Evolutionary conservation across 2,888 invertebrate species (phyloP).

Genomic region (Conops quadrifasciatus): DNA sequence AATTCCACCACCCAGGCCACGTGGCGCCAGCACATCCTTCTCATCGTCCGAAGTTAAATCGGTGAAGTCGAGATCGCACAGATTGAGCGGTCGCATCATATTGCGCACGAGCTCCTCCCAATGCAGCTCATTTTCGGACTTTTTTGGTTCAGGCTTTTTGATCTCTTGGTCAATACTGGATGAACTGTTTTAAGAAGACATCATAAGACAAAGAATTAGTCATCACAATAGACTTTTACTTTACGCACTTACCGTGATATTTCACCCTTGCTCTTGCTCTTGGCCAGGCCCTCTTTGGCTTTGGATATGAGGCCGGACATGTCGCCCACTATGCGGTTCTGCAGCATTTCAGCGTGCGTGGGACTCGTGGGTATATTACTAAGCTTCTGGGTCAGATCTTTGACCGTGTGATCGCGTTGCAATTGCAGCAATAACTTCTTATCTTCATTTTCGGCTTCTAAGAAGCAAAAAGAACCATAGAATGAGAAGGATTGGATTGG

Average conservation of each 20-base stretch:
- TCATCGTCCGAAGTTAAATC: conserved; percentile 91
- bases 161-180: conserved; percentile 76
- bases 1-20: conserved; percentile 72
- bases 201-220: conserved; percentile 1
- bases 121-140: conserved; percentile 92
- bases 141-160: conserved; percentile 77
- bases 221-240: too few species aligned
- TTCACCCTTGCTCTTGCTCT: conserved; percentile 82
- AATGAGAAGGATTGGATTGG: too few species aligned
- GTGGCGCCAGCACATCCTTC: conserved; percentile 77
- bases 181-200: conserved; percentile 67
- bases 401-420: conserved; percentile 85
- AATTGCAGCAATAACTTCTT: conserved; percentile 73
- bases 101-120: conserved; percentile 92
- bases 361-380: conserved; percentile 72
- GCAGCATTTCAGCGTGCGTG: conserved; percentile 70
- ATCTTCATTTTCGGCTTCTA: conserved; percentile 67
- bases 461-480: too few species aligned
- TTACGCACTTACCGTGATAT: conserved; percentile 60
- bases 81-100: conserved; percentile 77
- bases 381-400: conserved; percentile 86
- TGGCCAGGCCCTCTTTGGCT: conserved; percentile 91
- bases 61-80: conserved; percentile 96
- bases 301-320: conserved; percentile 91
- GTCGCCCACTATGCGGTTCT: conserved; percentile 75